These are phyloP conservation scores for Anastrepha ludens DNA, from an alignment of 1,140 invertebrate genomes.

Conservation along the genomic window DNA sequence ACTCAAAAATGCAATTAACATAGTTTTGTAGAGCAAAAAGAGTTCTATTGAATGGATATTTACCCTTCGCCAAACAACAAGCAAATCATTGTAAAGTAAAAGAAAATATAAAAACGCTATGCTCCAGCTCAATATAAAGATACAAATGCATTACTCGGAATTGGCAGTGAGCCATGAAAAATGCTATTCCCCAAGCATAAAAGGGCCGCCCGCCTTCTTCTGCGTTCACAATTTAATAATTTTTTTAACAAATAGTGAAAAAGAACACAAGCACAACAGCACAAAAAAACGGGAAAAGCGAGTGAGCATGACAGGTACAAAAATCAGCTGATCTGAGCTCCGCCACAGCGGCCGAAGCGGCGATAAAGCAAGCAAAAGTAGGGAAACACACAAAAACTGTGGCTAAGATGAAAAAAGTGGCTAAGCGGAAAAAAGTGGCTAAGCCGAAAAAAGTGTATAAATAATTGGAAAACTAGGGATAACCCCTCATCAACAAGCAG, in stretches of 20 bases:
- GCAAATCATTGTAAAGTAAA: too few relatives aligned
- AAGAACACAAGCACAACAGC: neutral
- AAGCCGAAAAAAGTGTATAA: neutral
- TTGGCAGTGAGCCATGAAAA: neutral
- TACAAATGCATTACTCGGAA: too few relatives aligned
- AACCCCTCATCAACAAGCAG: neutral
- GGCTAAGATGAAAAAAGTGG: too few relatives aligned
- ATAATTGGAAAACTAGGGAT: constrained; percentile 12
- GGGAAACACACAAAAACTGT: neutral
- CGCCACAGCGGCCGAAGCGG: neutral
- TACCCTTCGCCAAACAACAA: too few relatives aligned
- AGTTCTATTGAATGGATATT: too few relatives aligned
- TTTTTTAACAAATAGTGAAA: too few relatives aligned
- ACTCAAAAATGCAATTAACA: too few relatives aligned
- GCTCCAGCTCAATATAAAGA: too few relatives aligned
- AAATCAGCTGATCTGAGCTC: neutral
- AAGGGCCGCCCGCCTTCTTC: neutral
- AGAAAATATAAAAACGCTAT: too few relatives aligned
- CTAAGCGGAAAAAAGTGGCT: too few relatives aligned
- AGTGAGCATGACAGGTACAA: neutral
- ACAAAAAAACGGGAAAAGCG: neutral
- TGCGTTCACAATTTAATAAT: too few relatives aligned
- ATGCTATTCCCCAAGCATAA: neutral
- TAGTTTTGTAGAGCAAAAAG: too few relatives aligned
- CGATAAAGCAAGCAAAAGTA: neutral